Percentiles rank a stretch among this genome's conserved stretches.
These are phyloP conservation scores for Agriopis aurantiaria DNA, from an alignment of 2,888 invertebrate species.

Conservation along the genomic window DNA sequence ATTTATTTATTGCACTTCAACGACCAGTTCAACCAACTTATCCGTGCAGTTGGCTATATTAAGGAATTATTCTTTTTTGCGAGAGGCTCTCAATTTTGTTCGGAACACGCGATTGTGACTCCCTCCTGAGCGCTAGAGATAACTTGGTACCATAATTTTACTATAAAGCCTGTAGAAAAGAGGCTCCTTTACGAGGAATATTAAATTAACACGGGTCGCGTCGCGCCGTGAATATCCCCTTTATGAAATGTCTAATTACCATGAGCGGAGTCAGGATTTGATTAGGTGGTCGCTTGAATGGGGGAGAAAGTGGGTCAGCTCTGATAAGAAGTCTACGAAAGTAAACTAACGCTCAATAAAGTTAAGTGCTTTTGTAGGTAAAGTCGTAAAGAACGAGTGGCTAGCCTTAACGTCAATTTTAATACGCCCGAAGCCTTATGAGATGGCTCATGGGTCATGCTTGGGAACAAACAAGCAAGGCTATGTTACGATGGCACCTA, in stretches of 20 bases:
- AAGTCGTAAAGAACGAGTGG: too few species aligned
- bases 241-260: constrained; percentile 28
- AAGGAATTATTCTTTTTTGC: background rate
- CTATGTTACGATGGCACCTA: too few species aligned
- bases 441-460: too few species aligned
- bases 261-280: constrained; percentile 18
- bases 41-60: background rate
- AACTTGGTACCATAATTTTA: constrained; percentile 1
- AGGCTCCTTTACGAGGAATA: constrained; percentile 21
- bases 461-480: too few species aligned
- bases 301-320: constrained; percentile 7
- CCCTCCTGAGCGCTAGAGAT: background rate
- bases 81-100: background rate
- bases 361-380: background rate
- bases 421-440: too few species aligned
- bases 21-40: background rate
- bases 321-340: constrained; percentile 5
- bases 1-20: too few species aligned
- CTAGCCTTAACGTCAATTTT: too few species aligned
- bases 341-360: background rate
- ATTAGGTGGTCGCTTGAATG: constrained; percentile 6
- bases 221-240: constrained; percentile 11
- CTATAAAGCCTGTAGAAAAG: constrained; percentile 7
- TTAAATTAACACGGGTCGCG: constrained; percentile 23
- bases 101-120: background rate